Conservation (phyloP, 1,140 invertebrate genomes). For the Octopus sinensis region DNA sequence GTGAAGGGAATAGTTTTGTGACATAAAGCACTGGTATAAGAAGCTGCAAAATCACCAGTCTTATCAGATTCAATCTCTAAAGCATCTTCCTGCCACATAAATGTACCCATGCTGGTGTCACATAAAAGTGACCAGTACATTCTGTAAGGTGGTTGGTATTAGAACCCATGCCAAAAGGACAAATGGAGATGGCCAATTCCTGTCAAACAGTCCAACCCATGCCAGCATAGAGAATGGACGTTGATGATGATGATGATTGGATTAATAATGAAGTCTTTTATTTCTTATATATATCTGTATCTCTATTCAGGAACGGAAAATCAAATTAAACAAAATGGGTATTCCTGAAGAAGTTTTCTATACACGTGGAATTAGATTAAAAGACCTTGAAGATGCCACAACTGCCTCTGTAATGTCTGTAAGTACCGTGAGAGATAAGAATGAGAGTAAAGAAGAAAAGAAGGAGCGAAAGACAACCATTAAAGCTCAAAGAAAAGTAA, state of each 20-base stretch:
- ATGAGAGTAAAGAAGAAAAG: conserved; percentile 78
- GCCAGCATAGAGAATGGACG: background rate
- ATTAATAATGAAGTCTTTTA: background rate
- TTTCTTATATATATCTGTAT: background rate
- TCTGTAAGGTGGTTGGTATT: too few species aligned
- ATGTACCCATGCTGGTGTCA: too few species aligned
- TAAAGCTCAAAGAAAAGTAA: conserved; percentile 75
- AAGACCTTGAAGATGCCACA: conserved; percentile 31
- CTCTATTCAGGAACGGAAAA: conserved; percentile 23
- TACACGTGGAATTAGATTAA: conserved; percentile 32
- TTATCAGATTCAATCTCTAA: too few species aligned
- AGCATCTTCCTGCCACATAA: too few species aligned
- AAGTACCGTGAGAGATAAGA: conserved; percentile 65
- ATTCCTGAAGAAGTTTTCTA: conserved; percentile 32
- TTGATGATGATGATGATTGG: background rate
- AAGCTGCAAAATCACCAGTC: too few species aligned
- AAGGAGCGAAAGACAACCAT: conserved; percentile 76
- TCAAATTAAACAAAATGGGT: conserved; percentile 33
- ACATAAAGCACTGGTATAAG: too few species aligned
- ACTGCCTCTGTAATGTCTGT: conserved; percentile 11
- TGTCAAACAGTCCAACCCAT: background rate
- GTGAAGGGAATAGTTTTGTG: too few species aligned
- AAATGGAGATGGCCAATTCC: too few species aligned
- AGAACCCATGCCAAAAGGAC: too few species aligned
- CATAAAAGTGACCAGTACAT: too few species aligned